Percentiles rank a stretch among this genome's conserved stretches.
phyloP scores from a whole-genome alignment of 2,113 vertebrate genomes.

The Oreochromis tanganicae region DNA sequence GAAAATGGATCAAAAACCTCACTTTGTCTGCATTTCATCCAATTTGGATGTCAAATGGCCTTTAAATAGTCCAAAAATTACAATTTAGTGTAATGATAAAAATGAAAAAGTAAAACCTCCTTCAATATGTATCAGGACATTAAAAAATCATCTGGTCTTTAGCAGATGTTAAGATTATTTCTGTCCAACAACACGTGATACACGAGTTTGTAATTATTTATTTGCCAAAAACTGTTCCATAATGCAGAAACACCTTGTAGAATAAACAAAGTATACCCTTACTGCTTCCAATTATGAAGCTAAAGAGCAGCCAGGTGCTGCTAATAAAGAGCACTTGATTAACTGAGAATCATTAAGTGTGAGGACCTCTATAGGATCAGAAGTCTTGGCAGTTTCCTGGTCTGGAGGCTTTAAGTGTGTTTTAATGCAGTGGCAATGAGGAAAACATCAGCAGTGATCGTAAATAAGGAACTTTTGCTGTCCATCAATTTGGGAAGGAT shows the following conservation, averaged over 20 bases:
- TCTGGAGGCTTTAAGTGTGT: not conserved
- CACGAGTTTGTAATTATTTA: not conserved
- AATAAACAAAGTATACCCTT: not conserved
- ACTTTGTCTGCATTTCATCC: not conserved
- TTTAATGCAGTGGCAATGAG: not conserved
- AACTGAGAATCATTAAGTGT: not conserved
- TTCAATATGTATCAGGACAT: not conserved
- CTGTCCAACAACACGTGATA: not conserved
- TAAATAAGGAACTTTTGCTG: not conserved
- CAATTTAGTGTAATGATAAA: not conserved
- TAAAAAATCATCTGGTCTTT: not conserved
- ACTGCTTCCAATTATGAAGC: not conserved
- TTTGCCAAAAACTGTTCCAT: not conserved
- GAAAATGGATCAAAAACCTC: not conserved
- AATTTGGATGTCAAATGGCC: not conserved
- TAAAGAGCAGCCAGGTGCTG: not conserved
- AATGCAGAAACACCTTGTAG: not conserved
- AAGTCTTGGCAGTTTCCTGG: not conserved
- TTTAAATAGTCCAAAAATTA: not conserved
- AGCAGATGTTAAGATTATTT: not conserved
- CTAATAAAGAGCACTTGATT: not conserved
- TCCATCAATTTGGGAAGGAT: not conserved
- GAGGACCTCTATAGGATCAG: not conserved
- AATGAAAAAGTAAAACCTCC: not conserved
- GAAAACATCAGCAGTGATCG: not conserved